Evolutionary conservation across 2,888 invertebrate genomes (phyloP).

Genomic region (Sialis lutaria): DNA sequence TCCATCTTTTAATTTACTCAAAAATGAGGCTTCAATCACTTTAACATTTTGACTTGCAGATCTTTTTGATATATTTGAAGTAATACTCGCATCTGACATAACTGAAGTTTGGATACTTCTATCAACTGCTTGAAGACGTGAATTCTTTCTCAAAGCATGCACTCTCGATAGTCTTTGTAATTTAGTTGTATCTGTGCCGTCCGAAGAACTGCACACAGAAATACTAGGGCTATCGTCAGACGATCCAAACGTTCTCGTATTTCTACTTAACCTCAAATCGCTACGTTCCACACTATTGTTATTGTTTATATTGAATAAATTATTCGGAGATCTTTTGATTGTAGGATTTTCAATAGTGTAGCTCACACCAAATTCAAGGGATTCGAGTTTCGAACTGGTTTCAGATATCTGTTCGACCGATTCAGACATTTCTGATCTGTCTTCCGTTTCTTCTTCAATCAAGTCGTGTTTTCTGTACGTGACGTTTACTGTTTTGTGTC

Average conservation of each 20-base stretch:
- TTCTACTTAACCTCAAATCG: constrained; percentile 11
- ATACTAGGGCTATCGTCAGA: constrained; percentile 34
- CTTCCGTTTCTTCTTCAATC: constrained; percentile 35
- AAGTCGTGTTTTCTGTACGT: constrained; percentile 25
- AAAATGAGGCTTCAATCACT: constrained; percentile 50
- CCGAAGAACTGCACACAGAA: constrained; percentile 35
- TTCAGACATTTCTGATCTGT: constrained; percentile 29
- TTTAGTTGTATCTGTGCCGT: constrained; percentile 33
- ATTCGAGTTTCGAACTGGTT: constrained; percentile 24
- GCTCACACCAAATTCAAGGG: constrained; percentile 7
- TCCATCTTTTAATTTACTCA: constrained; percentile 39
- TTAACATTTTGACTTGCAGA: constrained; percentile 29
- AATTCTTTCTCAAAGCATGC: constrained; percentile 8
- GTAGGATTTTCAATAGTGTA: neutral
- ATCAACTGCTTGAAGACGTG: constrained; percentile 40
- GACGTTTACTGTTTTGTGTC: constrained; percentile 25
- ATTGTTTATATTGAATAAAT: constrained; percentile 25
- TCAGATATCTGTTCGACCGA: constrained; percentile 30
- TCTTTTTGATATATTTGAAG: neutral
- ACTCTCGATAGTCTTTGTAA: constrained; percentile 20
- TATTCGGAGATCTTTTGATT: constrained; percentile 1
- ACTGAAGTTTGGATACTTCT: constrained; percentile 60
- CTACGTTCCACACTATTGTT: constrained; percentile 29
- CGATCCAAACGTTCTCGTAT: constrained; percentile 28
- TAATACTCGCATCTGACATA: constrained; percentile 14